Evolutionary conservation across 1,140 invertebrate species (phyloP), one percentile per base, ranked within the genome.

Genomic region (Drosophila nasuta): DNA sequence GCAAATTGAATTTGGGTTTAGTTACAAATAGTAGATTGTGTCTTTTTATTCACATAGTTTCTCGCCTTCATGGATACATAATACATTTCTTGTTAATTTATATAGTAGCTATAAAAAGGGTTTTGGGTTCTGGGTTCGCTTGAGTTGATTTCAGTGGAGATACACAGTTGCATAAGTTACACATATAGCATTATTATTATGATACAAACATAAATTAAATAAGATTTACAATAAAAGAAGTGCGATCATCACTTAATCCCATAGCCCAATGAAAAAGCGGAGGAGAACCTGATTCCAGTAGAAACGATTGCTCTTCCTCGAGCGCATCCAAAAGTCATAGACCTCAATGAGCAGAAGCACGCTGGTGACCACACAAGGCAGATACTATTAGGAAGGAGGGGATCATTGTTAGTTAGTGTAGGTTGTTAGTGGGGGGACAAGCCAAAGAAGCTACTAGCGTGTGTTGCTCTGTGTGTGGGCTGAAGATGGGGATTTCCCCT

Each of bases 1-100:
- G 76, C 83, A 88, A 82, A 88, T 88, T 67, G 41, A 56, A 74
- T 88, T 82, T 87, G 76, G 38, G 11, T 59, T 71, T 62, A 68
- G 63, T 74, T 74, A 77, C 71, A 78, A 41, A 41, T 57, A 57
- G 5, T 62, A 49, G 15, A 68, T 62, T 59, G 59, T 65, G 35
- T 70, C 46, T 62, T 87, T 51, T 68, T 71, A 64, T 71, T 75
- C 73, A 82, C 82, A 79, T 82, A 70, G 49, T 56, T 25, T 79
- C 30, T 67, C 41, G 35, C 28, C 62, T 75, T 79, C 70, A 73
- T 75, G 56, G 68, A 81, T 74, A 77, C 64, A 82, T 86, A 86
- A 79, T 82, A 78, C 81, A 77, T 57, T 13, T 43, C 5, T 57
- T 74, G 41, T 54, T 70, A 11, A 25, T 49, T 46, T 66, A 60